Evolutionary conservation across 2,797 vertebrate genomes (phyloP), one percentile per base, ranked within the genome.

Genomic region (Spea hammondii): DNA sequence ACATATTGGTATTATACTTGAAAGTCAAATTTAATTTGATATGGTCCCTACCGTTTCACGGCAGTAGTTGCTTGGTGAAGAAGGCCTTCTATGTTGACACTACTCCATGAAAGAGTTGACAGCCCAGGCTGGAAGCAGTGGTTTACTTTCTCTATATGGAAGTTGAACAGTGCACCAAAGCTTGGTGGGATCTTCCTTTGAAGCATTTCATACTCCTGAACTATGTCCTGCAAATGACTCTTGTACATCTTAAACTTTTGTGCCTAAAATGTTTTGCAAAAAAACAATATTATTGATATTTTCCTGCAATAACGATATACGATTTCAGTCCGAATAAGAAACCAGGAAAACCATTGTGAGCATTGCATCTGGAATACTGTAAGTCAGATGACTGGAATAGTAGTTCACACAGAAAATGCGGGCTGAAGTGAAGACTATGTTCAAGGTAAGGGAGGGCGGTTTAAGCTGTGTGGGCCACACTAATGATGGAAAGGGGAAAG

Each of bases 1-100:
- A 32, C 32, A 32, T 32, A 32, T 32, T 32, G 32, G 32, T 32
- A 32, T 32, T 32, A 32, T 32, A 32, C 32, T 32, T 32, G 32
- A 32, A 32, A 32, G 1, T 32, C 1, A 32, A 32, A 32, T 32
- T 32, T 32, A 1, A 32, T 32, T 32, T 32, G 32, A 32, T 32
- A 32, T 32, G 32, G 32, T 32, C 32, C 8, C 32, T 66, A 83
- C 82, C 82, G 62, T 70, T 73, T 75, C 10, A 83, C 76, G 60
- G 79, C 79, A 67, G 78, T 13, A 49, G 73, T 77, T 8, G 74
- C 68, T 62, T 83, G 74, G 51, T 83, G 79, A 55, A 83, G 79
- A 57, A 83, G 62, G 12, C 74, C 82, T 47, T 80, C 82, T 60
- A 83, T 83, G 71, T 83, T 80, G 17, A 83, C 74, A 65, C 82